phyloP scores from a whole-genome alignment of 2,113 vertebrate genomes.

The Malurus melanocephalus region DNA sequence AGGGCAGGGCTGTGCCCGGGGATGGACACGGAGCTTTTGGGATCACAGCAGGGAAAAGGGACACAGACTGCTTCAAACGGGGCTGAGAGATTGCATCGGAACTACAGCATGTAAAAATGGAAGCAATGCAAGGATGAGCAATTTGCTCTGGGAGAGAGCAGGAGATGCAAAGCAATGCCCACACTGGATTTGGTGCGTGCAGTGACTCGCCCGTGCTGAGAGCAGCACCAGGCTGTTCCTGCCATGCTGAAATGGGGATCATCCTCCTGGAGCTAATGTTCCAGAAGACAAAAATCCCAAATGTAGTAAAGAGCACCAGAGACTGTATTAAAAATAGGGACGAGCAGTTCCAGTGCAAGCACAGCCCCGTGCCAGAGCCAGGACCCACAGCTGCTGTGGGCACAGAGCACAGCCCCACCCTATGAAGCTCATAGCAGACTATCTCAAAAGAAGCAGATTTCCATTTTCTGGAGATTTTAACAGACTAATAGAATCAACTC shows the following conservation, averaged over 20 bases:
- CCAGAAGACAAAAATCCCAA: not conserved
- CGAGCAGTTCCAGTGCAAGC: not conserved
- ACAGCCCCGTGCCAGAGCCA: accelerated
- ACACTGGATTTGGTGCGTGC: not conserved
- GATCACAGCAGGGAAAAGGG: too few species aligned
- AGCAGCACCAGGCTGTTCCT: not conserved
- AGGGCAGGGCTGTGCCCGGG: not conserved
- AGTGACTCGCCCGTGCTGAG: not conserved
- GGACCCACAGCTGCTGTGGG: not conserved
- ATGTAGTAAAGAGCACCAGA: not conserved
- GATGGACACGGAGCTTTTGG: too few species aligned
- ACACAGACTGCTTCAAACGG: too few species aligned
- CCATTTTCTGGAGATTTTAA: not conserved
- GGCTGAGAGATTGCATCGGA: too few species aligned
- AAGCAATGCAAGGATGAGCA: not conserved
- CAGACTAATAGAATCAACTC: not conserved
- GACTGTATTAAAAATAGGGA: not conserved
- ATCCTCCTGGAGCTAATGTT: not conserved
- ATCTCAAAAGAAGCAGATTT: not conserved
- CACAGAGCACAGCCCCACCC: not conserved
- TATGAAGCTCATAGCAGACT: not conserved
- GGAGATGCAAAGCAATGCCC: not conserved
- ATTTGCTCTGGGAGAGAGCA: not conserved
- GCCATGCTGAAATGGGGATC: not conserved
- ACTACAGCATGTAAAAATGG: not conserved